Percentiles rank a stretch among this genome's conserved stretches.
phyloP scores from a whole-genome alignment of 2,888 invertebrate genomes.

The Hermodice carunculata region DNA sequence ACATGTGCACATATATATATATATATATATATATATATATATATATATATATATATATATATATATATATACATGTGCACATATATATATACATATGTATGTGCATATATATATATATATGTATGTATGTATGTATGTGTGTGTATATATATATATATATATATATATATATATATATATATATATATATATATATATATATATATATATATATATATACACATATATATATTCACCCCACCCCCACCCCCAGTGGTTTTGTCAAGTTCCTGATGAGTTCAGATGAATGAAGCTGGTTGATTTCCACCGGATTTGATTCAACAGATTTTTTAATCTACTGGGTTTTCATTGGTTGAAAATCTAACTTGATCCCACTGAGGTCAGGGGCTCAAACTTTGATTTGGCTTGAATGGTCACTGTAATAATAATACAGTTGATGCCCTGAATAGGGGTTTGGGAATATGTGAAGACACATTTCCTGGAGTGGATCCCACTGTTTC shows the following conservation, averaged over 20 bases:
- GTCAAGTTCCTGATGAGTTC: too few relatives aligned
- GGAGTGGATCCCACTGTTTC: too few relatives aligned
- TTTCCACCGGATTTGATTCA: too few relatives aligned
- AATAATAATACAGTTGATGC: too few relatives aligned
- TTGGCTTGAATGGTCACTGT: too few relatives aligned
- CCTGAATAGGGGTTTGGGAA: too few relatives aligned
- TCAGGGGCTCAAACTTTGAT: too few relatives aligned
- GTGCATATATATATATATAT: slow-evolving; percentile 5
- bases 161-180: not conserved
- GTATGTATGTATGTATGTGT: slow-evolving; percentile 1
- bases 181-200: not conserved
- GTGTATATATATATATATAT: slow-evolving; percentile 9
- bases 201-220: not conserved
- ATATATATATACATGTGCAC: not conserved
- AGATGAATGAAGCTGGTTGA: too few relatives aligned
- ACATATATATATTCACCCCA: not conserved
- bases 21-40: slow-evolving; percentile 6
- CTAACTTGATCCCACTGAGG: too few relatives aligned
- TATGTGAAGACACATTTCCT: too few relatives aligned
- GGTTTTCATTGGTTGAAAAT: too few relatives aligned
- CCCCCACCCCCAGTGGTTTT: slow-evolving; percentile 1
- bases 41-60: not conserved
- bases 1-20: not conserved
- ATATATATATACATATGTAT: not conserved
- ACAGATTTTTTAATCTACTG: too few relatives aligned